Percentiles rank a stretch among this genome's conserved stretches.
Evolutionary conservation across 2,797 vertebrate species (phyloP).

Genomic region (Limosa lapponica): DNA sequence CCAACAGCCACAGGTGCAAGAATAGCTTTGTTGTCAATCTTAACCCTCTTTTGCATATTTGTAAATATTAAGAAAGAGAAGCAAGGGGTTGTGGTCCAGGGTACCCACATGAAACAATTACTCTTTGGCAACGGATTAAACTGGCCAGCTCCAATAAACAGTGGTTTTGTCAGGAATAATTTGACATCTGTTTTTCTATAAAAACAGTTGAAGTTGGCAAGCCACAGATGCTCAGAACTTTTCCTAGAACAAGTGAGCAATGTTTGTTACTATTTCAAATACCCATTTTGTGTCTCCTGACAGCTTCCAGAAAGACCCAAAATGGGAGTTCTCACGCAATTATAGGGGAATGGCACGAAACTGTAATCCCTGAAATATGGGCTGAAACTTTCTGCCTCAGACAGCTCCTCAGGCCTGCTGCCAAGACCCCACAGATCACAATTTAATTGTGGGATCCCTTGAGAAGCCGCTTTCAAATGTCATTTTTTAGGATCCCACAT

Average conservation of each 20-base stretch:
- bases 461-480: background rate
- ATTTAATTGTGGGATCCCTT: background rate
- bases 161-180: background rate
- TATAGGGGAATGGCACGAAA: accelerated
- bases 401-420: background rate
- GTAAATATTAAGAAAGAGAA: background rate
- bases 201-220: background rate
- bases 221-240: background rate
- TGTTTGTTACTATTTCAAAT: background rate
- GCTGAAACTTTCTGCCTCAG: background rate
- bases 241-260: background rate
- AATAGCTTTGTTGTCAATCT: background rate
- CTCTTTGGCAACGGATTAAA: background rate
- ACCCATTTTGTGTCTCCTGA: background rate
- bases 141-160: background rate
- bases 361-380: accelerated
- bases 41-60: background rate
- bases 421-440: background rate
- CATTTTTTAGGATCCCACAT: accelerated
- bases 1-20: background rate
- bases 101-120: accelerated
- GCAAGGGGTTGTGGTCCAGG: background rate
- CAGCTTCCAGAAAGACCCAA: background rate
- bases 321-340: background rate
- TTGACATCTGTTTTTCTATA: background rate